Evolutionary conservation across 1,140 invertebrate species (phyloP), one percentile per base, ranked within the genome.

Genomic region (Cryptotermes secundus): DNA sequence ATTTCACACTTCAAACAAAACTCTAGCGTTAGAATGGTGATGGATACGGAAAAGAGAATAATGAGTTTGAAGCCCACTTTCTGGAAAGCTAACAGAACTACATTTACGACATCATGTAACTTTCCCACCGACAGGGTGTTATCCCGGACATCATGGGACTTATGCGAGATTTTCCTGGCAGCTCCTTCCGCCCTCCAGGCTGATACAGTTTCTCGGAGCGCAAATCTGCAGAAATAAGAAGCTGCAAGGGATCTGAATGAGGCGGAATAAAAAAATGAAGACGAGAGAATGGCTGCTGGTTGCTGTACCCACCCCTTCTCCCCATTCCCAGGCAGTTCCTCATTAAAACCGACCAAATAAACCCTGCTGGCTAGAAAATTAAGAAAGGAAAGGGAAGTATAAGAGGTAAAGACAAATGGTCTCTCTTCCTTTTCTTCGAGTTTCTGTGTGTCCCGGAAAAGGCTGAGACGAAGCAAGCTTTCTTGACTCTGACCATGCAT

Each of bases 341-440:
- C 59, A 72, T 72, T 72, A 72, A 72, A 72, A 72, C 59, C 59
- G 16, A 72, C 59, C 59, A 72, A 72, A 72, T 72, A 72, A 72
- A 72, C 59, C 59, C 59, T 72, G 26, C 59, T 31, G 59, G 59
- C n/a, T 72, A n/a, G 59, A 72, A 72, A 72, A 72, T 72, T 72
- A 72, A 72, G 59, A 72, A 72, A 4, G 59, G 31, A 31, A n/a
- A 72, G 53, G 3, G 53, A 72, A 72, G 1, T 9, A n/a, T 6
- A 72, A 0, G 2, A 2, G 1, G 26, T 26, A n/a, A 26, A n/a
- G 16, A 72, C 3, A 72, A 72, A 72, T 7, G 0, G 59, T 72
- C 59, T 72, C 7, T 10, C 14, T 2, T 26, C 31, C 59, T 72
- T 72, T 31, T 31, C 59, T 72, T n/a, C 26, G 9, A 72, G n/a